Conservation (phyloP, 1,140 invertebrate genomes). For the Eupeodes corollae region DNA sequence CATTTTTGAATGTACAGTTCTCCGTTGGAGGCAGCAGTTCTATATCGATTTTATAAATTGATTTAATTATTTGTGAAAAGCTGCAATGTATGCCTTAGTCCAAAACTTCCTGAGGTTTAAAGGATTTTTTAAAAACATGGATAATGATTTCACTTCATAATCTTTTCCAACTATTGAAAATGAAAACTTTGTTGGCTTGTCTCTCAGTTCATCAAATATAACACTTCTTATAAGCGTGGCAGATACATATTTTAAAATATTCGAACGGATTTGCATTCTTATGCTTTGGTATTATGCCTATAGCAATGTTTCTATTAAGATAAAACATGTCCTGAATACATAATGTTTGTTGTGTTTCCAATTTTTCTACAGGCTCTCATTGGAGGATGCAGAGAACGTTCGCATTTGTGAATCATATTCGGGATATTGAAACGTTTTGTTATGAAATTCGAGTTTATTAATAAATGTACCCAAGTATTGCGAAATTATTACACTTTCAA, state of each 20-base stretch:
- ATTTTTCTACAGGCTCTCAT: constrained; percentile 8
- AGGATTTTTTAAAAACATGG: too few relatives aligned
- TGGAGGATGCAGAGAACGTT: constrained; percentile 3
- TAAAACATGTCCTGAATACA: constrained; percentile 28
- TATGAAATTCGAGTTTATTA: constrained; percentile 3
- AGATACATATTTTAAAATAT: constrained; percentile 19
- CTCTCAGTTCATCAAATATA: too few relatives aligned
- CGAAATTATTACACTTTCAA: constrained; percentile 14
- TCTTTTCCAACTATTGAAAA: too few relatives aligned
- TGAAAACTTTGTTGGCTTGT: too few relatives aligned
- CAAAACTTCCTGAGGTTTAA: constrained; percentile 7
- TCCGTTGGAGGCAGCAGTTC: constrained; percentile 5
- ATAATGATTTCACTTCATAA: too few relatives aligned
- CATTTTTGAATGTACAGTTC: not conserved
- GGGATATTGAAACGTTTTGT: constrained; percentile 5
- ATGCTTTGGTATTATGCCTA: constrained; percentile 12
- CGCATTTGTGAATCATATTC: constrained; percentile 18
- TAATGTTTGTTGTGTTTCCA: constrained; percentile 15
- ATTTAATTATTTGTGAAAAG: constrained; percentile 19
- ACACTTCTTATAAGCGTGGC: constrained; percentile 6
- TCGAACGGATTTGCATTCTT: too few relatives aligned
- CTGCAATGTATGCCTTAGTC: constrained; percentile 18
- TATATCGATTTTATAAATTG: constrained; percentile 13
- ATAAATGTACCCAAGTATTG: constrained; percentile 19
- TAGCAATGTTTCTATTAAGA: constrained; percentile 21